Conservation (phyloP, 2,113 vertebrate genomes). For the Accipiter cooperii region DNA sequence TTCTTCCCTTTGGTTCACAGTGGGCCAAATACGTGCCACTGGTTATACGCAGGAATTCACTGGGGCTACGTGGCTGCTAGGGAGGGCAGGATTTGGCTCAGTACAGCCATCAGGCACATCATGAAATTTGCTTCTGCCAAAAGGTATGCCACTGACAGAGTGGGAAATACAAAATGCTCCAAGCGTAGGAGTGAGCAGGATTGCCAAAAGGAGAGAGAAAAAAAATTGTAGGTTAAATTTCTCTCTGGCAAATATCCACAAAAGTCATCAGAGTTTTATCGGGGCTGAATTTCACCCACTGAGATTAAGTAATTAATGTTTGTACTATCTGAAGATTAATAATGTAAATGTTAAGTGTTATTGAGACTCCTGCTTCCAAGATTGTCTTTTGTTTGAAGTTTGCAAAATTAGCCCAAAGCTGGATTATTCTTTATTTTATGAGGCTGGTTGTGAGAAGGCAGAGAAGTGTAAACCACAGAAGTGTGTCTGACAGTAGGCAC, state of each 20-base stretch:
- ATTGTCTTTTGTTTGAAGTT: neutral
- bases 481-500: neutral
- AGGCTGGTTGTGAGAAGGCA: neutral
- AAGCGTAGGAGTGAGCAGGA: neutral
- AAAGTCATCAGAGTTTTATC: neutral
- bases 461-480: neutral
- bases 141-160: neutral
- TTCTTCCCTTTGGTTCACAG: neutral
- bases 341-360: neutral
- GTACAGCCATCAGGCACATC: neutral
- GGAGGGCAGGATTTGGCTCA: neutral
- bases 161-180: neutral
- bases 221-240: neutral
- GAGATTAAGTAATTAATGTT: neutral
- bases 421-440: neutral
- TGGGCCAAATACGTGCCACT: neutral
- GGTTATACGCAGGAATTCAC: neutral
- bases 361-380: neutral
- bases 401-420: neutral
- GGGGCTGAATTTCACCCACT: neutral
- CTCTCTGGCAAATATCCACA: neutral
- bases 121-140: neutral
- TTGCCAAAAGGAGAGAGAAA: neutral
- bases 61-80: rapidly evolving
- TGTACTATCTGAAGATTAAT: neutral